Conservation (phyloP, 2,888 invertebrate species). For the Tetrapedia diversipes region DNA sequence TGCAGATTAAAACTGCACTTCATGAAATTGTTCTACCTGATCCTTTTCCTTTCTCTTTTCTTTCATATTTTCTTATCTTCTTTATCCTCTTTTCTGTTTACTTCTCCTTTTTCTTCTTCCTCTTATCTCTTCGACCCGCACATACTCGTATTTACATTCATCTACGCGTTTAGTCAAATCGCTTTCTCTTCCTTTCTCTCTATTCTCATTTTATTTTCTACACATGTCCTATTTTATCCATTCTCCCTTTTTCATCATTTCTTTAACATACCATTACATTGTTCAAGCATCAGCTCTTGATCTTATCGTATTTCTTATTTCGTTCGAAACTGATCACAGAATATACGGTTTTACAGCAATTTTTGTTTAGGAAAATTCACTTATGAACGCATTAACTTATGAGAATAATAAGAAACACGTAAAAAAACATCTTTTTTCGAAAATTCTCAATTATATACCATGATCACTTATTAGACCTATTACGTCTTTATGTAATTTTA, state of each 20-base stretch:
- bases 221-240: conserved; percentile 33
- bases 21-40: conserved; percentile 25
- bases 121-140: conserved; percentile 12
- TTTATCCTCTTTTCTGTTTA: background rate
- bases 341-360: background rate
- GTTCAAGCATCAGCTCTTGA: background rate
- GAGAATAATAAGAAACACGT: too few species aligned
- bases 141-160: conserved; percentile 33
- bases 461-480: background rate
- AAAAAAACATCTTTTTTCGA: background rate
- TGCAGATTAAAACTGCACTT: background rate
- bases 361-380: too few species aligned
- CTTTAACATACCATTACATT: conserved; percentile 13
- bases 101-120: conserved; percentile 1
- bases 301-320: background rate
- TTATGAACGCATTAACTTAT: too few species aligned
- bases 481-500: background rate
- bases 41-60: conserved; percentile 13
- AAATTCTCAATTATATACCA: background rate
- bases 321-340: background rate
- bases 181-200: conserved; percentile 56
- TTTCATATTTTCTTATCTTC: background rate
- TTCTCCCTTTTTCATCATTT: conserved; percentile 29
- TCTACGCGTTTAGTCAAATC: conserved; percentile 42
- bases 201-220: conserved; percentile 37